A percentile compares a stretch with the other conserved stretches of the same genome.
These are phyloP conservation scores for Acipenser oxyrinchus DNA, from an alignment of 2,797 vertebrate genomes.

Conservation along the genomic window DNA sequence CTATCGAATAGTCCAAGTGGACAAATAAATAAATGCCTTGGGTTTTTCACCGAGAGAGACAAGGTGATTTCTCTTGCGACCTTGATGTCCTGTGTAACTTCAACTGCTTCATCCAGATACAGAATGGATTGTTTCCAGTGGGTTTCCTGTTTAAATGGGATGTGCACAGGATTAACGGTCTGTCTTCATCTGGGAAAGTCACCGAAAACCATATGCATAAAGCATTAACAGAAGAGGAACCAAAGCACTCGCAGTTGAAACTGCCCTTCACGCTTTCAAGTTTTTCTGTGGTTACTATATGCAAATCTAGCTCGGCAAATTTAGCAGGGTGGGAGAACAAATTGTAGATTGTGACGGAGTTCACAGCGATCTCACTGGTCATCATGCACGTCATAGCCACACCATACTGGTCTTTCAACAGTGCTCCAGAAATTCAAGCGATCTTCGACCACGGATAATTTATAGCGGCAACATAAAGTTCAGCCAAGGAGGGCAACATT, in stretches of 20 bases:
- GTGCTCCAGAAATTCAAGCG: slow-evolving; percentile 74
- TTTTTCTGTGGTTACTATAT: slow-evolving; percentile 54
- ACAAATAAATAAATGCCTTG: slow-evolving; percentile 71
- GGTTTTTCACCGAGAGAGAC: slow-evolving; percentile 67
- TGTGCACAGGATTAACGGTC: slow-evolving; percentile 68
- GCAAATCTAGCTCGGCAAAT: slow-evolving; percentile 71
- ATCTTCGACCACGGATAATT: slow-evolving; percentile 64
- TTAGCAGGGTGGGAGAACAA: slow-evolving; percentile 70
- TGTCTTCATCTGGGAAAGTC: slow-evolving; percentile 64
- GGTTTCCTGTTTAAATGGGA: slow-evolving; percentile 77
- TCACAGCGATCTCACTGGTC: slow-evolving; percentile 66
- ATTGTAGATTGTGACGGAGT: slow-evolving; percentile 62
- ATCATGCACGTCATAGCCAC: slow-evolving; percentile 81
- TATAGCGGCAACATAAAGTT: slow-evolving; percentile 69
- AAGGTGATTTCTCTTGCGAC: slow-evolving; percentile 65
- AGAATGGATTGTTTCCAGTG: slow-evolving; percentile 84
- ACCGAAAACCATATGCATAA: slow-evolving; percentile 79
- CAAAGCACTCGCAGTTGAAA: slow-evolving; percentile 68
- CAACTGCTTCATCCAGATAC: slow-evolving; percentile 67
- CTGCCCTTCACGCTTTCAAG: slow-evolving; percentile 55
- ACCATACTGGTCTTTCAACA: slow-evolving; percentile 71
- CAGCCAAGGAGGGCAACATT: slow-evolving; percentile 65
- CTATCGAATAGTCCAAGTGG: slow-evolving; percentile 65
- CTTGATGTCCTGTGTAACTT: slow-evolving; percentile 71
- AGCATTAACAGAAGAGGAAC: slow-evolving; percentile 67